A percentile compares a stretch with the other conserved stretches of the same genome.
These are phyloP conservation scores for Ceratoteleas bidentatus DNA, from an alignment of 1,140 invertebrate species.

Conservation along the genomic window DNA sequence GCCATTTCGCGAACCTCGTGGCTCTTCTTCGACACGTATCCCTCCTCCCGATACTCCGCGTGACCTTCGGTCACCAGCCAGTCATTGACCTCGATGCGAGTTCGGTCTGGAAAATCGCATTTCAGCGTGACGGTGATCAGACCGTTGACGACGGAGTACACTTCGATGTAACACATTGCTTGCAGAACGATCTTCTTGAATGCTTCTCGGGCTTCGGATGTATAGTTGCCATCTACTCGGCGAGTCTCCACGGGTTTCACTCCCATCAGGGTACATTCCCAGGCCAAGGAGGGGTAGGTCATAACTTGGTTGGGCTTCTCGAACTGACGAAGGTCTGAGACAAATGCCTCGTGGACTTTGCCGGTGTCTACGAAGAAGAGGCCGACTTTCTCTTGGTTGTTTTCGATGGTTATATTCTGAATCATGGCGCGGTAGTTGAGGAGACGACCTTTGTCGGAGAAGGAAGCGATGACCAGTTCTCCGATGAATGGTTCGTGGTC, in stretches of 20 bases:
- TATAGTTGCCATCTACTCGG: constrained; percentile 84
- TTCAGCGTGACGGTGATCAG: constrained; percentile 86
- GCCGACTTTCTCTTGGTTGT: constrained; percentile 67
- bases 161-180: constrained; percentile 77
- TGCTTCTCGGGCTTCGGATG: constrained; percentile 76
- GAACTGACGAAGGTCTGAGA: constrained; percentile 57
- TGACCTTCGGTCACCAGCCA: constrained; percentile 83
- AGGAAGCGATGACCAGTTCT: constrained; percentile 69
- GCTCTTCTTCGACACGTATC: constrained; percentile 85
- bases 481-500: constrained; percentile 53
- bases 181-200: constrained; percentile 78
- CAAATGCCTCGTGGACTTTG: constrained; percentile 77
- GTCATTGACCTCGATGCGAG: constrained; percentile 83
- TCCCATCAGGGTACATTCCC: constrained; percentile 87
- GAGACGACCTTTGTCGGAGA: constrained; percentile 47
- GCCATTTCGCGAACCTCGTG: constrained; percentile 79
- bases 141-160: constrained; percentile 90
- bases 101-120: constrained; percentile 69
- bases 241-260: constrained; percentile 85
- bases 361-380: constrained; percentile 92
- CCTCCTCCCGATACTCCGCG: constrained; percentile 87
- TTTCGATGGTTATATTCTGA: constrained; percentile 47
- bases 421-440: constrained; percentile 76
- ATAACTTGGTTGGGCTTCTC: constrained; percentile 36
- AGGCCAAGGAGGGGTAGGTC: constrained; percentile 83